Percentiles rank a stretch among this genome's conserved stretches.
These are phyloP conservation scores for Mormyrops boulengeri DNA, from an alignment of 2,797 vertebrate species.

Conservation along the genomic window DNA sequence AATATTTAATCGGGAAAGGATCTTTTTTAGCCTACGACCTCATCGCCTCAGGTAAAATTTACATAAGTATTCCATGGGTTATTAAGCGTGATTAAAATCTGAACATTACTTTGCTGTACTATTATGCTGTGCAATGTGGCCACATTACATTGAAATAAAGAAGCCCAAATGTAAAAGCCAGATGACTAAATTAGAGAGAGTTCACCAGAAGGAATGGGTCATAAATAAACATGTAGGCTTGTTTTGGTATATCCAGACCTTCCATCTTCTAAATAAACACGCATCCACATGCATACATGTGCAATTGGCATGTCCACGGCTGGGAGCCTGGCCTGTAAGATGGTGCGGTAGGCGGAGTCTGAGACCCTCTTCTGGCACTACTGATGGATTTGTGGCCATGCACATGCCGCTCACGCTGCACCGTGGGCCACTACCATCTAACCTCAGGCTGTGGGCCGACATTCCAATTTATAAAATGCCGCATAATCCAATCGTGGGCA, in stretches of 20 bases:
- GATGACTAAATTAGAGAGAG: neutral
- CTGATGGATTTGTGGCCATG: neutral
- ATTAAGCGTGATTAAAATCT: conserved; percentile 34
- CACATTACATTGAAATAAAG: conserved; percentile 23
- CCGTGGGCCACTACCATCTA: neutral
- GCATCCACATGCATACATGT: neutral
- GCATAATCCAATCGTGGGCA: conserved; percentile 16
- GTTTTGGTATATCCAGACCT: neutral
- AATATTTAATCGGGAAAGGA: conserved; percentile 41
- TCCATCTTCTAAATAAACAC: neutral
- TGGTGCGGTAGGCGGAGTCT: neutral
- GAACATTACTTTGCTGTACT: conserved; percentile 42
- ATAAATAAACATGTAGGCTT: neutral
- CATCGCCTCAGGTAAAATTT: conserved; percentile 42
- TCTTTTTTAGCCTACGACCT: conserved; percentile 40
- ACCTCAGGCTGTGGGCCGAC: conserved; percentile 13
- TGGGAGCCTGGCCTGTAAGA: neutral
- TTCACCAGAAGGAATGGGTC: neutral
- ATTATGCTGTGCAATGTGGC: conserved; percentile 44
- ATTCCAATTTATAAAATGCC: conserved; percentile 28
- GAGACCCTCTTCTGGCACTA: neutral
- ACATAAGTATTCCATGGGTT: conserved; percentile 36
- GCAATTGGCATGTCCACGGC: neutral
- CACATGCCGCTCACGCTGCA: neutral
- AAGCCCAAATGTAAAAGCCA: neutral